A percentile compares a stretch with the other conserved stretches of the same genome.
Conservation (phyloP, 2,113 vertebrate genomes). For the Perca flavescens region DNA sequence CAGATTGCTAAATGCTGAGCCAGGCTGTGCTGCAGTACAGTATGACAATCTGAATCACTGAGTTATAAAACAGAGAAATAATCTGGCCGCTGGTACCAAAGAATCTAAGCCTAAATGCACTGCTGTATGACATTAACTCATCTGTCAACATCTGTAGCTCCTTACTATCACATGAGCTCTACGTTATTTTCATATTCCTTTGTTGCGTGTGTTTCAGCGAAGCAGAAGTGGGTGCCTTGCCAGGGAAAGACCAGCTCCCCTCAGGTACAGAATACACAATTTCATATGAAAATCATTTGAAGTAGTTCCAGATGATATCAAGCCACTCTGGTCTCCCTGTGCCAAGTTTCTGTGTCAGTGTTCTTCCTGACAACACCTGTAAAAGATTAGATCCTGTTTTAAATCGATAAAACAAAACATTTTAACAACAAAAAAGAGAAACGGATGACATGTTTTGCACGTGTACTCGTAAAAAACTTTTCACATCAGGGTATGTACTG, state of each 20-base stretch:
- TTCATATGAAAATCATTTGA: background rate
- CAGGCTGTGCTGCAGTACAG: no score
- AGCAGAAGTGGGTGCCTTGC: conserved; percentile 68
- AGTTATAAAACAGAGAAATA: no score
- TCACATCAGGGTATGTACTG: background rate
- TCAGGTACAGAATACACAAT: conserved; percentile 58
- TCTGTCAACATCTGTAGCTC: background rate
- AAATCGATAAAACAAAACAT: background rate
- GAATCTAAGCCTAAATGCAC: no score
- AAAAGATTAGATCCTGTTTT: background rate
- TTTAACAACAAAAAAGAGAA: background rate
- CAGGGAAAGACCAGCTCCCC: conserved; percentile 42
- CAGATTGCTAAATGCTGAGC: no score
- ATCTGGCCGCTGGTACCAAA: no score
- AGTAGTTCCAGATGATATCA: background rate
- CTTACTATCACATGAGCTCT: background rate
- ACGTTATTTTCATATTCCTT: background rate
- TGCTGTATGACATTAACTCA: no score
- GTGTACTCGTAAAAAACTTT: background rate
- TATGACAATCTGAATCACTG: no score
- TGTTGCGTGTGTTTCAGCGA: conserved; percentile 59
- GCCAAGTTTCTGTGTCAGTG: background rate
- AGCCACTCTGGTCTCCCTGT: background rate
- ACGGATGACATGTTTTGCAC: background rate
- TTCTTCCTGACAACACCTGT: background rate